Base-by-base conservation (phyloP, 2,888 invertebrate genomes). In the Cosmia trapezina region DNA sequence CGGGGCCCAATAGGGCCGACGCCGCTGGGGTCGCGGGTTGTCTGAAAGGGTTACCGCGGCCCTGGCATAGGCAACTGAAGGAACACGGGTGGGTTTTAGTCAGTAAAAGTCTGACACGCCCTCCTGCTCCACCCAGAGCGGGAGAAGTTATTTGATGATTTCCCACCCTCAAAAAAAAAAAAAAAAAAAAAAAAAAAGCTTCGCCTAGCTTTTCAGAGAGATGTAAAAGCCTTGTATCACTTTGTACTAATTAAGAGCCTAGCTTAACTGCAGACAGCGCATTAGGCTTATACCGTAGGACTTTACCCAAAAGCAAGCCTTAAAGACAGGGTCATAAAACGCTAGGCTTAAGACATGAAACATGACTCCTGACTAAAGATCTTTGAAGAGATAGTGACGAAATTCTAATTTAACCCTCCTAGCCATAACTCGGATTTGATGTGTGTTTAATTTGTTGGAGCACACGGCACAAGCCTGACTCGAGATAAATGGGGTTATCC, bases 401-500 rank as follows among this genome's bases (percentile, higher is more conserved):
- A 78, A 63, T 65, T 81, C 78, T 73, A 78, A 81, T 80, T 68
- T 59, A 81, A 65, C 73, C 57, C 62, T 80, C 49, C 57, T 49
- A 51, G 37, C 45, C 47, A 81, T 84, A 78, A 83, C 86, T 83
- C 76, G 81, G 76, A 69, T 82, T 83, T 83, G 73, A 84, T 83
- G 70, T 69, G 78, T 77, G 76, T 79, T 81, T 83, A 83, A 83
- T 87, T 83, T 78, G 82, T 80, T 63, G 37, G 70, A 79, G 82
- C 70, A 70, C 56, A 70, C 75, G 72, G 70, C 75, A 70, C 72
- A 63, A 67, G 57, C 73, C 61, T 51, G 33, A 56, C 45, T 78
- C 47, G 60, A 79, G 70, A 87, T 87, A 87, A 86, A 85, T 87
- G 71, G 80, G 79, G 78, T 81, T 82, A 82, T 85, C 73, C 86